phyloP scores from a whole-genome alignment of 2,888 invertebrate genomes.

The Microdon myrmicae region DNA sequence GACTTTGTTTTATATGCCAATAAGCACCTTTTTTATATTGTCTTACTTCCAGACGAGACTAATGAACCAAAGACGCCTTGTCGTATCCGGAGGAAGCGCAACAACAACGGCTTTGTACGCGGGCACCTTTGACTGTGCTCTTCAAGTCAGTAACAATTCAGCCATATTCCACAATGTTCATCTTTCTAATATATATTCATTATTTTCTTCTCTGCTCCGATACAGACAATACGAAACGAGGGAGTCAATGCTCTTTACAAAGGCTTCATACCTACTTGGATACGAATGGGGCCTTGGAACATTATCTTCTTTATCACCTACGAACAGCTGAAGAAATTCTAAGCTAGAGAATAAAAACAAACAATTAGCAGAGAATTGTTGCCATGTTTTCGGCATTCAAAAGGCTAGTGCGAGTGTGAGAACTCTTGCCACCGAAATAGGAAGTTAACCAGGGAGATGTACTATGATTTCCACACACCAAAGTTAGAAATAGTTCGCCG shows the following conservation, averaged over 20 bases:
- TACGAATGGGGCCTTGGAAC: constrained; percentile 97
- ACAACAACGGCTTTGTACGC: constrained; percentile 73
- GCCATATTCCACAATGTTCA: constrained; percentile 10
- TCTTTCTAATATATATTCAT: not conserved
- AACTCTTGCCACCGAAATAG: too few relatives aligned
- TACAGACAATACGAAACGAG: constrained; percentile 86
- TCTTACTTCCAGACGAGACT: constrained; percentile 80
- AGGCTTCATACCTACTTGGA: constrained; percentile 95
- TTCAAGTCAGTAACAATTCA: constrained; percentile 72
- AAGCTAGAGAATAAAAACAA: constrained; percentile 57
- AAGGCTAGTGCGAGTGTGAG: too few relatives aligned
- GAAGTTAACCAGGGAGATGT: too few relatives aligned
- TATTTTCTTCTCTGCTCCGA: constrained; percentile 47
- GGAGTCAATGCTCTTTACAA: constrained; percentile 90
- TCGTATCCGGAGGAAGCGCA: constrained; percentile 63
- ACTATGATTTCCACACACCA: too few relatives aligned
- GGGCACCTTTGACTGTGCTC: constrained; percentile 84
- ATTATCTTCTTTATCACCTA: constrained; percentile 95
- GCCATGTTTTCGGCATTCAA: too few relatives aligned
- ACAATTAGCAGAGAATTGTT: too few relatives aligned
- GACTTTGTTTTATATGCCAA: too few relatives aligned
- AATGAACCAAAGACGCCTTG: constrained; percentile 87
- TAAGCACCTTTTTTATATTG: too few relatives aligned
- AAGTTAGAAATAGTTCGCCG: too few relatives aligned
- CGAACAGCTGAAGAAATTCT: constrained; percentile 85